Conservation (phyloP, 2,797 vertebrate genomes). For the Anguilla pacifica region DNA sequence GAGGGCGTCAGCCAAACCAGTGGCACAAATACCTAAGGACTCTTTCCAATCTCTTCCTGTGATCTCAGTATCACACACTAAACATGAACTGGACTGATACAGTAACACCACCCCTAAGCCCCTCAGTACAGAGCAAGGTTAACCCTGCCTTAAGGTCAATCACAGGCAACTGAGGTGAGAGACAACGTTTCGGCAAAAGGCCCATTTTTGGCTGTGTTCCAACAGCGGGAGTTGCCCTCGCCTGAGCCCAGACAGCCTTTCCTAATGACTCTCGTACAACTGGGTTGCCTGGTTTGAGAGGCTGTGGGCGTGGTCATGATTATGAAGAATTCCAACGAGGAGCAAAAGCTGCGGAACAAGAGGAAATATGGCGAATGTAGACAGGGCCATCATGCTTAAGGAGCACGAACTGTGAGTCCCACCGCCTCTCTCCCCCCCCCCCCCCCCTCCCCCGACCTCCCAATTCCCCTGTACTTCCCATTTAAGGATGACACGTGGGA, state of each 20-base stretch:
- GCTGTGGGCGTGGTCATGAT: background rate
- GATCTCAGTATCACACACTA: background rate
- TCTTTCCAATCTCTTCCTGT: background rate
- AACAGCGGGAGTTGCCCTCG: background rate
- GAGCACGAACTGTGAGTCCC: background rate
- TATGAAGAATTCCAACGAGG: background rate
- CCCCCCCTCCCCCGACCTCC: too few species aligned
- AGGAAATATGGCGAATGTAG: background rate
- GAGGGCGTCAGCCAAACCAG: constrained; percentile 1
- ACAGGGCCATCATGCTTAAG: background rate
- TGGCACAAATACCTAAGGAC: background rate
- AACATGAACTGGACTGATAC: background rate
- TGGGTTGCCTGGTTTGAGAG: too few species aligned
- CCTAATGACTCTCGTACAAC: constrained; percentile 17
- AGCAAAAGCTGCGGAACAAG: background rate
- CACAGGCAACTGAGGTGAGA: background rate
- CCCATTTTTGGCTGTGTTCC: background rate
- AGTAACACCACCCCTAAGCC: background rate
- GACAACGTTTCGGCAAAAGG: background rate
- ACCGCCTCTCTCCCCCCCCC: too few species aligned
- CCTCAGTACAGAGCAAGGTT: background rate
- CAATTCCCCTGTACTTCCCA: background rate
- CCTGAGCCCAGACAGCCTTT: background rate
- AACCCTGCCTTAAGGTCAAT: background rate
- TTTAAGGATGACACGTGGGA: background rate